Evolutionary conservation across 1,140 invertebrate genomes (phyloP).

Genomic region (Scaptodrosophila lebanonensis): DNA sequence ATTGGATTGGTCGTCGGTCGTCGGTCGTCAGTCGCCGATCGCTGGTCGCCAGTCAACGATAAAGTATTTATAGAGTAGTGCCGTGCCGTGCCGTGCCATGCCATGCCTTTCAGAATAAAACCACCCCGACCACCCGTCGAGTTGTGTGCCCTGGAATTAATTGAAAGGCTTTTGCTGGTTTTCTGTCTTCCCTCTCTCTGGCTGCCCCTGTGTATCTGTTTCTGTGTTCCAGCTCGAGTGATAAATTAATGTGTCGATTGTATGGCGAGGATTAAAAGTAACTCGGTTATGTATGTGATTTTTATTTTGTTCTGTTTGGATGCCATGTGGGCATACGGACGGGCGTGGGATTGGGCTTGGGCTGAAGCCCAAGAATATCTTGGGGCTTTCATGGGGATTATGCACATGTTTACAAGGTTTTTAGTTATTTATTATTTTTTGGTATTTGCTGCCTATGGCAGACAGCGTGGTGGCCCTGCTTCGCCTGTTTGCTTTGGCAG

Average conservation of each 20-base stretch:
- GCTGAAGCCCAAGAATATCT: not conserved
- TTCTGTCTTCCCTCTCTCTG: conserved; percentile 25
- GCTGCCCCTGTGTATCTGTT: conserved; percentile 31
- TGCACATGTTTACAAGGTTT: conserved; percentile 70
- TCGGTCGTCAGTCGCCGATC: conserved; percentile 47
- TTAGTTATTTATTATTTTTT: conserved; percentile 69
- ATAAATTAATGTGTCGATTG: conserved; percentile 75
- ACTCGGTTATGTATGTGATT: conserved; percentile 43
- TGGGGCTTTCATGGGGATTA: conserved; percentile 44
- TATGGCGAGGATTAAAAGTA: conserved; percentile 72
- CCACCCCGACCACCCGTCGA: not conserved
- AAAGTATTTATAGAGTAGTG: conserved; percentile 63
- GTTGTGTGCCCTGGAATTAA: conserved; percentile 62
- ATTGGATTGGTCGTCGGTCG: too few species aligned
- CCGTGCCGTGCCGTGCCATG: not conserved
- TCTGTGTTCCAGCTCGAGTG: too few species aligned
- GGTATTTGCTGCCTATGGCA: conserved; percentile 27
- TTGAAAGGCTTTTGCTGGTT: conserved; percentile 64
- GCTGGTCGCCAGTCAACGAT: conserved; percentile 52
- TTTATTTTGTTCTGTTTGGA: conserved; percentile 19
- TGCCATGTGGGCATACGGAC: conserved; percentile 13
- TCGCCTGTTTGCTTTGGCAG: conserved; percentile 43
- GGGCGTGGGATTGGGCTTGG: too few species aligned
- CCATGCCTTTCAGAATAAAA: not conserved
- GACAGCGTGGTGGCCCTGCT: not conserved